A percentile compares a stretch with the other conserved stretches of the same genome.
Conservation (phyloP, 2,797 vertebrate species). For the Eulemur rubriventer region DNA sequence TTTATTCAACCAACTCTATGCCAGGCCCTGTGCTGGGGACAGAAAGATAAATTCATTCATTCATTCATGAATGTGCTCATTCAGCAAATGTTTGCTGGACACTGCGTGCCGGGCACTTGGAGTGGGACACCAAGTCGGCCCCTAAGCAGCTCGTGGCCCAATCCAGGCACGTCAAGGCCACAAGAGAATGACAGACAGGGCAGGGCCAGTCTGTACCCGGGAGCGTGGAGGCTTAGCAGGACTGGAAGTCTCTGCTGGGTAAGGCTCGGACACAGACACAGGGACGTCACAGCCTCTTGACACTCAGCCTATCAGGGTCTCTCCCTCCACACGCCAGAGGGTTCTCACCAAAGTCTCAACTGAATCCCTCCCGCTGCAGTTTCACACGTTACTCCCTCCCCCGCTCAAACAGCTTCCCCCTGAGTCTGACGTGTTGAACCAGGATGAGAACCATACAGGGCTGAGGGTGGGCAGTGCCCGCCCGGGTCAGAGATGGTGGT, state of each 20-base stretch:
- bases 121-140: neutral
- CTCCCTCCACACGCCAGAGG: neutral
- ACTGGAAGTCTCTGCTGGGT: neutral
- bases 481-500: neutral
- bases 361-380: neutral
- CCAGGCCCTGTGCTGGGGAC: neutral
- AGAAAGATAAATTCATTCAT: neutral
- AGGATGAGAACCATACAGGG: fast-evolving
- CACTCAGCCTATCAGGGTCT: fast-evolving
- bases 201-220: neutral
- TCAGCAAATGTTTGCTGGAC: neutral
- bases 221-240: neutral
- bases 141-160: neutral
- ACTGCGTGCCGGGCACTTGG: neutral
- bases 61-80: neutral
- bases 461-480: neutral
- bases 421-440: neutral
- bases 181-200: neutral
- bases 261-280: neutral
- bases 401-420: fast-evolving
- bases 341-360: neutral
- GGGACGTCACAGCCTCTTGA: too few relatives aligned
- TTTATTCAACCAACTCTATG: neutral
- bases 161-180: neutral
- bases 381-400: neutral